Evolutionary conservation across 2,113 vertebrate species (phyloP).

Genomic region (Cheilinus undulatus): DNA sequence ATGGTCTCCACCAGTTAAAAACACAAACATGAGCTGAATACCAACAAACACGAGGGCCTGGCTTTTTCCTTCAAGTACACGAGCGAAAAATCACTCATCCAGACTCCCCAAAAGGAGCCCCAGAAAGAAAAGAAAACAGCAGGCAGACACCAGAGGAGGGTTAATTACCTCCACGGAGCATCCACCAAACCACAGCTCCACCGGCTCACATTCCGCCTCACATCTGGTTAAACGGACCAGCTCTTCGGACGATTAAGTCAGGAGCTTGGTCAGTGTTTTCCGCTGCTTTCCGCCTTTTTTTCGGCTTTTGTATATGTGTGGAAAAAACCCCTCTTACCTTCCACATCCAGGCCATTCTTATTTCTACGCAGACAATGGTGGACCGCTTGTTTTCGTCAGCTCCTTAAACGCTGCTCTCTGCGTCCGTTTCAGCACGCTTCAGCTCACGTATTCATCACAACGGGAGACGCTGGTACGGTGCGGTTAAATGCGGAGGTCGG

Average conservation of each 20-base stretch:
- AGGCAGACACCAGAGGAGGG: constrained; percentile 6
- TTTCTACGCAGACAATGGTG: constrained; percentile 74
- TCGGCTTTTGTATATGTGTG: not conserved
- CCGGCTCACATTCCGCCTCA: constrained; percentile 20
- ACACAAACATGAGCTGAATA: constrained; percentile 10
- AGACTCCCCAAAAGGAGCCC: not conserved
- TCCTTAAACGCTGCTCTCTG: constrained; percentile 23
- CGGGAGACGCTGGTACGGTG: constrained; percentile 22
- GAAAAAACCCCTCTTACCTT: constrained; percentile 78
- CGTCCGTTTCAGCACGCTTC: constrained; percentile 21
- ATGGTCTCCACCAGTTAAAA: not conserved
- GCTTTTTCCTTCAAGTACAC: constrained; percentile 3
- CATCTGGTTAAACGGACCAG: constrained; percentile 15
- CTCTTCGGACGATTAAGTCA: not conserved
- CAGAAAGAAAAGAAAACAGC: not conserved
- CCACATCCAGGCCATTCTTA: constrained; percentile 85
- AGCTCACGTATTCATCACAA: constrained; percentile 15
- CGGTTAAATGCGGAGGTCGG: constrained; percentile 17
- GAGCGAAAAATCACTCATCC: constrained; percentile 5
- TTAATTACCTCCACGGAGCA: constrained; percentile 41
- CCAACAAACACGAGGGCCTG: constrained; percentile 12
- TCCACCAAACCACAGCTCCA: constrained; percentile 20
- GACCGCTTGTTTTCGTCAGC: constrained; percentile 49
- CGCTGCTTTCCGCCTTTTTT: not conserved
- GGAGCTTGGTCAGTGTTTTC: not conserved